Percentiles rank a stretch among this genome's conserved stretches.
phyloP scores from a whole-genome alignment of 2,113 vertebrate genomes.

The Strix aluco region DNA sequence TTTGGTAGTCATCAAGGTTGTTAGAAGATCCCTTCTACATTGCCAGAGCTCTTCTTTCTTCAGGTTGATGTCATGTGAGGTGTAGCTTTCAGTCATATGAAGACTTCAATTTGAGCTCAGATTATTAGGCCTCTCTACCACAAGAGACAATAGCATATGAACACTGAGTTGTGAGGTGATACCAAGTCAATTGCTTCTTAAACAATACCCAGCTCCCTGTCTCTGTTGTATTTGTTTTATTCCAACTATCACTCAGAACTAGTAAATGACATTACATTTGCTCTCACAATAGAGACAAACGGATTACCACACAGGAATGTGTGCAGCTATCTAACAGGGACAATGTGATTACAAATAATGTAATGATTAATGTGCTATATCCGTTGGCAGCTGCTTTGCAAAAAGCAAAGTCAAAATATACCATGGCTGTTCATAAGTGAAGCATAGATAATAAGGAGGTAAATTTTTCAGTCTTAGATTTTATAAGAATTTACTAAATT shows the following conservation, averaged over 20 bases:
- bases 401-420: background rate
- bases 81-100: rapidly evolving
- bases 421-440: background rate
- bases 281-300: background rate
- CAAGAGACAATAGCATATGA: background rate
- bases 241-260: constrained; percentile 20
- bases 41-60: background rate
- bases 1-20: background rate
- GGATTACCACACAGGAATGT: background rate
- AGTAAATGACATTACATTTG: constrained; percentile 45
- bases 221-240: background rate
- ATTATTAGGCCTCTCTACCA: background rate
- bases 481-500: background rate
- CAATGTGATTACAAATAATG: background rate
- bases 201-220: background rate
- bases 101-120: background rate
- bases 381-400: background rate
- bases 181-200: background rate
- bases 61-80: background rate
- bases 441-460: background rate
- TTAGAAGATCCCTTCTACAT: background rate
- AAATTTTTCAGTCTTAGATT: background rate
- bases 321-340: background rate
- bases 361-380: background rate
- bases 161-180: background rate